A percentile compares a stretch with the other conserved stretches of the same genome.
Evolutionary conservation across 1,140 invertebrate genomes (phyloP).

Genomic region (Heterodera schachtii): DNA sequence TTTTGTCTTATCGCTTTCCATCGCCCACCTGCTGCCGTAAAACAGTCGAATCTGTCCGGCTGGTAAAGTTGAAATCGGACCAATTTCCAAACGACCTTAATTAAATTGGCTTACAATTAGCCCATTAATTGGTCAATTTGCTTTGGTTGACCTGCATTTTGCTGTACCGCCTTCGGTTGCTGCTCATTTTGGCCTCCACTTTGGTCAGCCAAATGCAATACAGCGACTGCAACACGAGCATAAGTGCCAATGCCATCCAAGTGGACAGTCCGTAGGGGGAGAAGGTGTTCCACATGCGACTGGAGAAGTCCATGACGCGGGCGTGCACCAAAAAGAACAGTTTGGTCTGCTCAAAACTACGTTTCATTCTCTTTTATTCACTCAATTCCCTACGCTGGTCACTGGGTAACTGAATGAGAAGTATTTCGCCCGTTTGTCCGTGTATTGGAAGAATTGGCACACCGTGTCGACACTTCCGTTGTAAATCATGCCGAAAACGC

Average conservation of each 20-base stretch:
- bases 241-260: constrained; percentile 37
- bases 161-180: constrained; percentile 19
- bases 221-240: constrained; percentile 41
- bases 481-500: constrained; percentile 39
- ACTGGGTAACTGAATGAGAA: constrained; percentile 48
- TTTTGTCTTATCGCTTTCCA: too few species aligned
- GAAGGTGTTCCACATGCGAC: constrained; percentile 50
- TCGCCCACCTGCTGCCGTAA: constrained; percentile 30
- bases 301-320: constrained; percentile 8
- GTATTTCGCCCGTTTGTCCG: constrained; percentile 34
- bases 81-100: constrained; percentile 47
- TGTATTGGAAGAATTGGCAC: constrained; percentile 46
- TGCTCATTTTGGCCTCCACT: constrained; percentile 34
- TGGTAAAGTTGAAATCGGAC: constrained; percentile 47
- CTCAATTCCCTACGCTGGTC: constrained; percentile 32
- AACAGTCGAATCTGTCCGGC: constrained; percentile 44
- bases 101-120: background rate
- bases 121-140: background rate
- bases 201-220: constrained; percentile 41
- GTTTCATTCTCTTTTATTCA: background rate
- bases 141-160: constrained; percentile 19
- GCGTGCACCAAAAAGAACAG: constrained; percentile 17
- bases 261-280: constrained; percentile 44
- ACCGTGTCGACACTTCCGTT: constrained; percentile 44
- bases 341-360: background rate